Base-by-base conservation (phyloP, 37 sponge, comb jelly and placozoan species). In the Beroe ovata region DNA sequence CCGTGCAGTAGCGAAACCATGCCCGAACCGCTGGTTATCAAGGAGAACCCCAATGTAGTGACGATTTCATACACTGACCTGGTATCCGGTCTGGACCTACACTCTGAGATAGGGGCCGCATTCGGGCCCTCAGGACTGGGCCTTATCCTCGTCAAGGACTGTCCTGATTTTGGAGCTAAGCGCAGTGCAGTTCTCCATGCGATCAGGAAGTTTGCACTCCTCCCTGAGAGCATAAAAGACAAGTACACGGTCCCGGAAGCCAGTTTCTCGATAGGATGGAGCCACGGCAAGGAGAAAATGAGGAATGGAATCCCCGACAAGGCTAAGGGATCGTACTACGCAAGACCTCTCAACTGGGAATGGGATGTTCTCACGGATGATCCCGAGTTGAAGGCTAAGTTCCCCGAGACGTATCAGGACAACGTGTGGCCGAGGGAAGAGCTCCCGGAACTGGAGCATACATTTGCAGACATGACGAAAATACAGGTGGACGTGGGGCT, bases 241-340 rank as follows among this genome's bases (percentile, higher is more conserved):
- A 66, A 66, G 34, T 66, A 33, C 30, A 30, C 69, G 35, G 36
- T 66, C 3, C 69, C 69, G 25, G 32, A 66, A 18, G 33, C 69
- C 8, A 26, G 30, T 16, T 66, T 34, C 69, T 29, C 32, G 11
- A 14, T 66, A 29, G 69, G 69, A 0, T 66, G 69, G 69, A 66
- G 69, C 34, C 69, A 66, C 34, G 69, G 69, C 69, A 66, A 66
- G 69, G 69, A 66, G 36, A 66, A 66, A 37, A 66, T 66, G 69
- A 66, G 34, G 69, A 66, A 66, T 32, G 69, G 69, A 66, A 30
- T 66, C 8, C 69, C 69, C 16, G 69, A 66, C 69, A 14, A 29
- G 14, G 69, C 69, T 16, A 66, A 66, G 36, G 69, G 69, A 18
- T 66, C 69, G 16, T 66, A 66, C 69, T 66, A 66, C 69, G 69